Evolutionary conservation across 2,113 vertebrate genomes (phyloP).

Genomic region (Ovibos moschatus): DNA sequence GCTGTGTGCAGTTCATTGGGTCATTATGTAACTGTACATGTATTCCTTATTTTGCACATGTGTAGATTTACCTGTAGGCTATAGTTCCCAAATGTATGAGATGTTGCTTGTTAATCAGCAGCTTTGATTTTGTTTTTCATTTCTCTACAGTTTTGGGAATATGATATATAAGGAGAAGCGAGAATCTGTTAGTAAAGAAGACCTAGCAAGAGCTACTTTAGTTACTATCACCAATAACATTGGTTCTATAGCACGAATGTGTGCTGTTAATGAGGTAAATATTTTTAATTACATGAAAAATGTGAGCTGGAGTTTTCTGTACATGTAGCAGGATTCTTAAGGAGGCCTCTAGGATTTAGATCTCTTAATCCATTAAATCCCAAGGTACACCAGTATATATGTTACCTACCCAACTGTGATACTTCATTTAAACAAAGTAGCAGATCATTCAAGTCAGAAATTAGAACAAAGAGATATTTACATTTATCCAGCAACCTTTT

Average conservation of each 20-base stretch:
- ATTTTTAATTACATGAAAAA: neutral
- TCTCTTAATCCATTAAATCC: neutral
- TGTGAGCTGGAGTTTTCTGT: neutral
- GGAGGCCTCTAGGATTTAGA: neutral
- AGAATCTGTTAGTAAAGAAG: slow-evolving; percentile 87
- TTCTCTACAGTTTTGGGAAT: slow-evolving; percentile 85
- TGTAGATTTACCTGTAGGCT: neutral
- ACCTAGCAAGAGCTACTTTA: slow-evolving; percentile 86
- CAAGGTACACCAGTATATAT: neutral
- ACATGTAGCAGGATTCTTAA: neutral
- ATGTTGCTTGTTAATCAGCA: neutral
- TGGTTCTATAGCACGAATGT: slow-evolving; percentile 87
- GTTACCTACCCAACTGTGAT: neutral
- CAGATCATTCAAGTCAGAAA: neutral
- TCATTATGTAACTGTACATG: neutral
- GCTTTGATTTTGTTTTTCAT: neutral
- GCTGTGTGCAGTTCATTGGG: neutral
- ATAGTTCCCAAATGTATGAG: neutral
- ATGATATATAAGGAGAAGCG: slow-evolving; percentile 89
- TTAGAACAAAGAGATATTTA: neutral
- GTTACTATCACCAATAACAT: slow-evolving; percentile 89
- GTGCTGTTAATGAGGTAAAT: slow-evolving; percentile 88
- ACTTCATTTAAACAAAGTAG: neutral
- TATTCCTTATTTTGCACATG: neutral
- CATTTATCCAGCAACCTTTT: neutral